These are phyloP conservation scores for Aphelenchoides fujianensis DNA, from an alignment of 1,140 invertebrate genomes.

Conservation along the genomic window DNA sequence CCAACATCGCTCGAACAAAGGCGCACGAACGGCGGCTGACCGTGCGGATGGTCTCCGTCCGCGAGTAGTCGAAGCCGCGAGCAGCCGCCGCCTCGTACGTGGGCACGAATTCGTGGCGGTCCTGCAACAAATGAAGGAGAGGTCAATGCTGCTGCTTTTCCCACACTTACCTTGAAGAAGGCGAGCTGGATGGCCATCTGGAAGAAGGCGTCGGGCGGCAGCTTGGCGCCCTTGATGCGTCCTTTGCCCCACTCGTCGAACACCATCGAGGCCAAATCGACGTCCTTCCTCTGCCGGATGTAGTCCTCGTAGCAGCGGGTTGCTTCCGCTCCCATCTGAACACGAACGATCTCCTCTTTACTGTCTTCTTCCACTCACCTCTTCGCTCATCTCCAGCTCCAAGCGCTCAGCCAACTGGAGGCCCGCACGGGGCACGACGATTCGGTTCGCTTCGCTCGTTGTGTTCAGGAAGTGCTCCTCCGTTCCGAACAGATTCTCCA, in stretches of 20 bases:
- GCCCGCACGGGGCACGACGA: neutral
- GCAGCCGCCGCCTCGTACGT: conserved; percentile 98
- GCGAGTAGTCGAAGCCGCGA: conserved; percentile 84
- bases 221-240: conserved; percentile 63
- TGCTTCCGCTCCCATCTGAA: conserved; percentile 36
- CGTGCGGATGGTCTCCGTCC: conserved; percentile 77
- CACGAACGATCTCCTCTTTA: neutral
- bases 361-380: neutral
- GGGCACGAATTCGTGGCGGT: conserved; percentile 83
- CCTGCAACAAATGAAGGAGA: too few species aligned
- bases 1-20: conserved; percentile 3
- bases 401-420: conserved; percentile 3
- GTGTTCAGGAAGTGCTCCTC: conserved; percentile 35
- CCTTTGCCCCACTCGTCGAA: conserved; percentile 47
- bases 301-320: conserved; percentile 34
- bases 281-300: conserved; percentile 16
- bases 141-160: too few species aligned
- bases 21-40: neutral
- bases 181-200: conserved; percentile 65
- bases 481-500: conserved; percentile 42
- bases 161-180: conserved; percentile 35
- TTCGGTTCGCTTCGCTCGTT: neutral
- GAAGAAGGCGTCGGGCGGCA: conserved; percentile 66
- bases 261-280: conserved; percentile 42
- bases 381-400: neutral